Evolutionary conservation across 2,113 vertebrate species (phyloP).

Genomic region (Odontesthes bonariensis): DNA sequence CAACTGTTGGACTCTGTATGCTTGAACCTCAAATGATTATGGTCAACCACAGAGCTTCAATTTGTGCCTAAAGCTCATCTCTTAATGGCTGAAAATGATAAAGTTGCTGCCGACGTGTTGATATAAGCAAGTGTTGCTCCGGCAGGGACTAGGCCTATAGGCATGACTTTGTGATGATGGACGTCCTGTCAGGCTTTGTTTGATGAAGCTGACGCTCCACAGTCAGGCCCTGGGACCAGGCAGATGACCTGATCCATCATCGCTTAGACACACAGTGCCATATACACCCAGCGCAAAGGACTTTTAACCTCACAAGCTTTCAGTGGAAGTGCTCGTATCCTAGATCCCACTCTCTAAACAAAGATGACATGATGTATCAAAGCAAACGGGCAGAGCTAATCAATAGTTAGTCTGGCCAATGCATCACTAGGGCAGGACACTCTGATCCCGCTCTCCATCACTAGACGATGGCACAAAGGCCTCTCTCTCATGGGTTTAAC

Average conservation of each 20-base stretch:
- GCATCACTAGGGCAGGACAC: constrained; percentile 70
- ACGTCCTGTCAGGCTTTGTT: constrained; percentile 67
- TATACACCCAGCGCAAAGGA: constrained; percentile 10
- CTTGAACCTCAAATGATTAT: constrained; percentile 3
- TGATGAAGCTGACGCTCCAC: constrained; percentile 75
- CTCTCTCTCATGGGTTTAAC: constrained; percentile 19
- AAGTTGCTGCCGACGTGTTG: constrained; percentile 35
- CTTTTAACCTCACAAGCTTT: constrained; percentile 69
- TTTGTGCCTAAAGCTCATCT: constrained; percentile 6
- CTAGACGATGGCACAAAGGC: constrained; percentile 68
- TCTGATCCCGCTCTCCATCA: constrained; percentile 75
- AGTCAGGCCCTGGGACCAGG: constrained; percentile 51
- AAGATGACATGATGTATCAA: constrained; percentile 78
- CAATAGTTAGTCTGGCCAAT: constrained; percentile 74
- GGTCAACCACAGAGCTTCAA: constrained; percentile 16
- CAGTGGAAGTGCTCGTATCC: constrained; percentile 66
- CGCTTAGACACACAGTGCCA: constrained; percentile 29
- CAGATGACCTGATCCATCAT: constrained; percentile 75
- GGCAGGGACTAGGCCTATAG: constrained; percentile 36
- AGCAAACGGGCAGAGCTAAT: constrained; percentile 67
- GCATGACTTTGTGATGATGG: constrained; percentile 65
- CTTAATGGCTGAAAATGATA: constrained; percentile 43
- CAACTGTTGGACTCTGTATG: not conserved
- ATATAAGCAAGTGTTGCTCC: constrained; percentile 49
- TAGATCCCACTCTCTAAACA: constrained; percentile 65